These are phyloP conservation scores for Odontocerum albicorne DNA, from an alignment of 2,888 invertebrate species.

Conservation along the genomic window DNA sequence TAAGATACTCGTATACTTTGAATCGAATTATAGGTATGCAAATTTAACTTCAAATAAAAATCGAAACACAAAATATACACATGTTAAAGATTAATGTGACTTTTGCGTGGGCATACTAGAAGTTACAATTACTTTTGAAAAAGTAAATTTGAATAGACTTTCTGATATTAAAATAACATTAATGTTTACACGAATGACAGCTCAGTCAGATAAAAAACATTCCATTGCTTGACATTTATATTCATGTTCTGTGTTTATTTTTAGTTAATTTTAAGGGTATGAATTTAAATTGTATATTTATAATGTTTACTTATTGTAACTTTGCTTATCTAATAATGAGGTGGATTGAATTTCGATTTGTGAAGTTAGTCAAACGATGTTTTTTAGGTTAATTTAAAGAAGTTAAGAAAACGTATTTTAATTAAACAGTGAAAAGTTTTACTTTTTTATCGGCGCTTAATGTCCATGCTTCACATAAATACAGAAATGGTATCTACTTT, in stretches of 20 bases:
- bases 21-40: background rate
- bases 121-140: conserved; percentile 19
- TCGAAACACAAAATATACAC: background rate
- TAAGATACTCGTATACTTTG: no score
- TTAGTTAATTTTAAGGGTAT: no score
- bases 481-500: no score
- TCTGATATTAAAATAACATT: conserved; percentile 15
- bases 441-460: no score
- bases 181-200: conserved; percentile 9
- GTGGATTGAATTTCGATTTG: background rate
- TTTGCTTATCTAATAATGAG: background rate
- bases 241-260: no score
- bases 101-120: conserved; percentile 25
- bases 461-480: no score
- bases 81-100: conserved; percentile 29
- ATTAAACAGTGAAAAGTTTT: no score
- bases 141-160: conserved; percentile 14
- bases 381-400: no score
- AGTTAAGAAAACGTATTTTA: no score
- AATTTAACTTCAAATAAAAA: background rate
- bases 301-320: background rate
- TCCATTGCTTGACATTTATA: no score
- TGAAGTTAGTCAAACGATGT: background rate
- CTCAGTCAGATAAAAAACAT: no score
- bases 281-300: no score